phyloP scores from a whole-genome alignment of 2,797 vertebrate genomes.

The Varecia variegata region DNA sequence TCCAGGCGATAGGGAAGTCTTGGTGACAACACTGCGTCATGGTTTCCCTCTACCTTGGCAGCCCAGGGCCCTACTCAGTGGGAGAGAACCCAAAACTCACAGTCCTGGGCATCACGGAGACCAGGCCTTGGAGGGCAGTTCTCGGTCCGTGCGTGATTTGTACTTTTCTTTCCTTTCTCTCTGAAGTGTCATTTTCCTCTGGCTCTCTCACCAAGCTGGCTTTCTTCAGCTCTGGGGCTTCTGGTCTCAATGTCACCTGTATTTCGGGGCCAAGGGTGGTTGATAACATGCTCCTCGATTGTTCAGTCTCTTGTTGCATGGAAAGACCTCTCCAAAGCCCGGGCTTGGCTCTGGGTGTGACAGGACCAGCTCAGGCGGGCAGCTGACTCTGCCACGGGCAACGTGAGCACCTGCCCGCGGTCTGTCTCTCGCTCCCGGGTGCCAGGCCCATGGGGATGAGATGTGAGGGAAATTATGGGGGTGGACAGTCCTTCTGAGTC shows the following conservation, averaged over 20 bases:
- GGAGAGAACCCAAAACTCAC: background rate
- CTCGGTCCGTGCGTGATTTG: background rate
- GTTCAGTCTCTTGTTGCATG: background rate
- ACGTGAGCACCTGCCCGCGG: background rate
- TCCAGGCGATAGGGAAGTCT: background rate
- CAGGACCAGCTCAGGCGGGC: background rate
- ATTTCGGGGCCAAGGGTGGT: background rate
- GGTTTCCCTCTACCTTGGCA: background rate
- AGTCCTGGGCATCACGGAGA: background rate
- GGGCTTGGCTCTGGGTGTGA: background rate
- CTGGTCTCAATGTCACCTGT: background rate
- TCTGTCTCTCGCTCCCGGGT: background rate
- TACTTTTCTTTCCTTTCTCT: background rate
- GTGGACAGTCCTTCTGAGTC: background rate
- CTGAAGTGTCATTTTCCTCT: background rate
- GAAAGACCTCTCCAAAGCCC: background rate
- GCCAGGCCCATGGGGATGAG: background rate
- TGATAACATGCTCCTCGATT: background rate
- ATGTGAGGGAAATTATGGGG: background rate
- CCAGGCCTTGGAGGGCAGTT: background rate
- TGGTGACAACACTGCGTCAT: background rate
- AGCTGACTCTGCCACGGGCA: background rate
- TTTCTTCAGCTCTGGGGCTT: background rate
- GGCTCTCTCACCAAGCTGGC: background rate
- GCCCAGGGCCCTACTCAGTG: background rate